Base-by-base conservation (phyloP, 2,113 vertebrate genomes). In the Albula goreensis region DNA sequence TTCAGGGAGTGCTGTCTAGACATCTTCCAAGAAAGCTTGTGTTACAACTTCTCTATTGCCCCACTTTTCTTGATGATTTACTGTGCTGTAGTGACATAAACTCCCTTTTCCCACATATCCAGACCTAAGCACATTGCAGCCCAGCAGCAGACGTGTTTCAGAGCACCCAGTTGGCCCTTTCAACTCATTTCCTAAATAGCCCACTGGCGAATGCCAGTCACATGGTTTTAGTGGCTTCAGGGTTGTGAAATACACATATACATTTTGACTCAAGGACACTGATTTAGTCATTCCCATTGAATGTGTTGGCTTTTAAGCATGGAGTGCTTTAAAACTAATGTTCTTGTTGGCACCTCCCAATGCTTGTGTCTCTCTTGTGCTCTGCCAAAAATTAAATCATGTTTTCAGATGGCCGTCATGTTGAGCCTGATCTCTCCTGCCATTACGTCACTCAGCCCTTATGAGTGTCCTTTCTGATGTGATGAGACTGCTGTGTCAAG, bases 41-140 rank as follows among this genome's bases (percentile, higher is more conserved):
- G 25, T 74, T 74, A 74, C 70, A 31, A 6, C 48, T 50, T 50
- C 78, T 31, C 78, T 19, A 12, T 81, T 17, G 2, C 19, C 80
- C 10, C 0, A 19, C 22, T 50, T 81, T 51, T n/a, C 50, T 25
- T 17, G 19, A 10, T 81, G 51, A 81, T 50, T 81, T 81, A n/a
- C 80, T 81, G 80, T n/a, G 80, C 19, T 17, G 78, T 49, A 80
- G 53, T 81, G 51, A 81, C 80, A 52, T 51, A 51, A 52, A 81
- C 80, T 52, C 19, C 50, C 51, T 81, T 66, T 81, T 81, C 80
- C 80, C 80, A 81, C 80, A 81, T 13, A 13, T 81, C n/a, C 50
- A n/a, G 50, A 52, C 80, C 51, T 15, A 11, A 74, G 70, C 22
- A n/a, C 51, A 31, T 50, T n/a, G 50, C 8, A 81, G 50, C 51